Evolutionary conservation across 2,113 vertebrate genomes (phyloP), one percentile per base, ranked within the genome.

Genomic region (Ageneiosus marmoratus): DNA sequence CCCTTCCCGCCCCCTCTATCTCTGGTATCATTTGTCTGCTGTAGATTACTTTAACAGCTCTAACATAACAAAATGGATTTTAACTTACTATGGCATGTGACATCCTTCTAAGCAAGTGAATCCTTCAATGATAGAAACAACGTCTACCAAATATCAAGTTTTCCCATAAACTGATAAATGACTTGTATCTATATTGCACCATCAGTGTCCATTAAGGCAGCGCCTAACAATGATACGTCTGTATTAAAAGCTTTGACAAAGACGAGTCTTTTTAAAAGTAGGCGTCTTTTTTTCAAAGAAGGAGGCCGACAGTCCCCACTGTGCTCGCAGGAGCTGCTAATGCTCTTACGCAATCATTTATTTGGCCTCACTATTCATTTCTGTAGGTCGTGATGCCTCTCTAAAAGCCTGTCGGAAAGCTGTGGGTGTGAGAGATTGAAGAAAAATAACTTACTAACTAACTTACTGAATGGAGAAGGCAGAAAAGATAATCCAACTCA

Each of bases 11-110:
- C n/a, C 10, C 46, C 73, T 81, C n/a, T 55, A 77, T 72, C 50
- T 50, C 34, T 84, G 88, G 85, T 81, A 87, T 77, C 53, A 75
- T 91, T 86, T 85, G 84, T 90, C 87, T 89, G 86, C 84, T 83
- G 32, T 69, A 72, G 76, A 83, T 83, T 86, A 77, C 63, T 75
- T 80, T 86, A 88, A 80, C 85, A 83, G 70, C 55, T 27, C 55
- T 41, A 63, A 72, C 79, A 60, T 80, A 81, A 83, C 53, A 79
- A 37, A 84, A 84, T 74, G 34, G 50, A 79, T 73, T 84, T 75
- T 11, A 83, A 80, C 53, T 67, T 48, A 51, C 56, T 62, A 37
- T 72, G 34, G 29, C 12, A 34, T 62, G 67, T 82, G 75, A 80
- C 70, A 65, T 79, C 34, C n/a, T 77, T 65, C 76, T 53, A 9